Evolutionary conservation across 35 echinoderm and acorn worm genomes (phyloP), one percentile per base, ranked within the genome.

Genomic region (Stichopus chloronotus): DNA sequence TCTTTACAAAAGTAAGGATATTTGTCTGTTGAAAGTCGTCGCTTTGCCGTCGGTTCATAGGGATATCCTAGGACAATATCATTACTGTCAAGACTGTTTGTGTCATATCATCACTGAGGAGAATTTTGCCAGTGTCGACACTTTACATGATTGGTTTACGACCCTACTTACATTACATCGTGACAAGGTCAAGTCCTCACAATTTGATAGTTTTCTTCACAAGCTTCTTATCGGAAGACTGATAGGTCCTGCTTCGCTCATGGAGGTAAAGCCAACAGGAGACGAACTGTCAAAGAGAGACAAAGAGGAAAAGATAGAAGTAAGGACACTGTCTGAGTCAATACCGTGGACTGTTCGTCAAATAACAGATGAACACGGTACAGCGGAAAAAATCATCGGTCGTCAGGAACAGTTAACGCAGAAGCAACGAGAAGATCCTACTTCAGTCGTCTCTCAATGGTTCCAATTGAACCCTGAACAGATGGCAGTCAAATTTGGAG

Each of bases 161-260:
- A 55, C 16, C 3, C 23, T 89, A 63, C 21, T 89, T 13, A 16
- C 7, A 14, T 56, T 11, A 52, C 55, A 63, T 87, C 2, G 8
- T 19, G 5, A 11, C 9, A 8, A 52, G 23, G 2, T 72, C 0
- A 12, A 12, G 4, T 10, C 13, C 14, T 65, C 87, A 0, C 21
- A 9, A 0, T 72, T 63, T 53, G 87, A 89, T 89, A 22, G 8
- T 89, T 20, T 5, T 17, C 19, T 71, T 8, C 87, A 89, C 52
- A 52, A 72, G 13, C 9, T 12, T 54, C n/a, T 89, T 0, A 89
- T 89, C 25, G 17, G 25, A 5, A 59, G 87, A 8, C 9, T 89
- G 60, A 89, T 89, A 30, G 87, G 87, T 54, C 4, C 87, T 89
- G 87, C 87, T 43, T 89, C 87, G 8, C 87, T 89, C 9, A 63